Base-by-base conservation (phyloP, 2,888 invertebrate genomes). In the Morpho deidamia region DNA sequence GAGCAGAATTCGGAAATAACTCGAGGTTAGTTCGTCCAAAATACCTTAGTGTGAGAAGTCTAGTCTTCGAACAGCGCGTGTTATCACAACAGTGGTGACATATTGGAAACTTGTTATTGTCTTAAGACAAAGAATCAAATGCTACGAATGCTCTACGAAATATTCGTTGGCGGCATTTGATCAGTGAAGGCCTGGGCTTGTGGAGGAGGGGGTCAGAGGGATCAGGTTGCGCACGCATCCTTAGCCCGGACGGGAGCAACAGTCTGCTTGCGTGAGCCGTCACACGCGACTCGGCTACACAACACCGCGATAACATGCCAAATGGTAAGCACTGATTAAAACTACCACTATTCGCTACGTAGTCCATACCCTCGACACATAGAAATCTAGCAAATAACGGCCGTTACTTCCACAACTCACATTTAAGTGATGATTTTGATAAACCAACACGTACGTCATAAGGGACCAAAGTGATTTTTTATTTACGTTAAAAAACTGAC, bases 211-310 rank as follows among this genome's bases (percentile, higher is more conserved):
- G 68, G 68, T 57, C 59, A 41, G 53, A 63, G 65, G 69, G 66
- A 61, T 61, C 51, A 32, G 47, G 60, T 7, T 82, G 86, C 86
- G 87, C 85, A 72, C 82, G 81, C 83, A 81, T 55, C 66, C 71
- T 62, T 69, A 69, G 69, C 81, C 83, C 77, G 83, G 83, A 77
- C 77, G 72, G 66, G 72, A 83, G 87, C 87, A 88, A 88, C 87
- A 88, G 87, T 88, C 84, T 86, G 86, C 78, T 81, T 81, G 80
- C 79, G 86, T 81, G 81, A 76, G 81, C 83, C 83, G 74, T 61
- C 73, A 75, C 71, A 72, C 73, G 76, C 81, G 71, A 74, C 71
- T 72, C 73, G 74, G 67, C 71, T 64, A 67, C 67, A 69, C 68
- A 67, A 68, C 76, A 71, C 66, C 72, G 75, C 80, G 72, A 62